Percentiles rank a stretch among this genome's conserved stretches.
phyloP scores from a whole-genome alignment of 1,140 invertebrate species.

The Bombyx mori region ASM3026992v2 NC_085117.1:9305001-9305500 shows the following conservation, averaged over 20 bases:
- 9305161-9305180: slow-evolving; percentile 24
- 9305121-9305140: slow-evolving; percentile 9
- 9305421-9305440: neutral
- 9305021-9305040: too few species aligned
- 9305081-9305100: slow-evolving; percentile 59
- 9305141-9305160: slow-evolving; percentile 21
- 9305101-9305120: slow-evolving; percentile 51
- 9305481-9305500: too few species aligned
- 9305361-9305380: neutral
- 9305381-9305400: too few species aligned
- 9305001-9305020: neutral
- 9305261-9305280: slow-evolving; percentile 52
- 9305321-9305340: slow-evolving; percentile 61
- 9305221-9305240: slow-evolving; percentile 15
- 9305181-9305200: slow-evolving; percentile 32
- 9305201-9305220: slow-evolving; percentile 30
- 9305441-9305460: too few species aligned
- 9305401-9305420: neutral
- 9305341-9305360: neutral
- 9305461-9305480: too few species aligned
- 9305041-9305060: too few species aligned
- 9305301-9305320: slow-evolving; percentile 63
- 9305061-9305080: neutral
- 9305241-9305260: slow-evolving; percentile 36
- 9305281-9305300: slow-evolving; percentile 40